These are phyloP conservation scores for Psittacula derbiana DNA, from an alignment of 2,797 vertebrate species.

Conservation along the genomic window DNA sequence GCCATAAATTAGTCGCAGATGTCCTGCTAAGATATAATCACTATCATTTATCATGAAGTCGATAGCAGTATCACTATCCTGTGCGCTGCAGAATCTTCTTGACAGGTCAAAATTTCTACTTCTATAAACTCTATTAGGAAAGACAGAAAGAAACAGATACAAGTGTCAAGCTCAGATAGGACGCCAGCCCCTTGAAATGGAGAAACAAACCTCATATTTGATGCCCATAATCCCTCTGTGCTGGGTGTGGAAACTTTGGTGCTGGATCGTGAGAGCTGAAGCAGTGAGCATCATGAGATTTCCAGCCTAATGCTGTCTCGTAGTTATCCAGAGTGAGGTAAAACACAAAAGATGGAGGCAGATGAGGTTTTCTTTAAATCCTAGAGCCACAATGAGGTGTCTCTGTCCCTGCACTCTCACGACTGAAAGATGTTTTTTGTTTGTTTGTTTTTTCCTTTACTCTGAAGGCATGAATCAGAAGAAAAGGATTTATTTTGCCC, in stretches of 20 bases:
- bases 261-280: neutral
- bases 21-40: neutral
- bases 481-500: neutral
- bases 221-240: neutral
- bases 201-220: neutral
- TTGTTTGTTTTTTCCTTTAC: neutral
- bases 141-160: neutral
- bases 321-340: neutral
- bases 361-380: neutral
- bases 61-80: constrained; percentile 2
- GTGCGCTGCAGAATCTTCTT: neutral
- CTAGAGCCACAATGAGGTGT: neutral
- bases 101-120: neutral
- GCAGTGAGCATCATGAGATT: neutral
- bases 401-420: neutral
- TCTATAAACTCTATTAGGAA: neutral
- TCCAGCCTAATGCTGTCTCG: neutral
- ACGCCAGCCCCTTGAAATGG: neutral
- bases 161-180: neutral
- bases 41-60: constrained; percentile 2
- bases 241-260: neutral
- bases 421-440: neutral
- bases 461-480: neutral
- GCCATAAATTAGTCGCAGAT: constrained; percentile 37
- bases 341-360: neutral